A percentile compares a stretch with the other conserved stretches of the same genome.
Evolutionary conservation across 2,797 vertebrate species (phyloP).

Genomic region (Rhinoraja longicauda): DNA sequence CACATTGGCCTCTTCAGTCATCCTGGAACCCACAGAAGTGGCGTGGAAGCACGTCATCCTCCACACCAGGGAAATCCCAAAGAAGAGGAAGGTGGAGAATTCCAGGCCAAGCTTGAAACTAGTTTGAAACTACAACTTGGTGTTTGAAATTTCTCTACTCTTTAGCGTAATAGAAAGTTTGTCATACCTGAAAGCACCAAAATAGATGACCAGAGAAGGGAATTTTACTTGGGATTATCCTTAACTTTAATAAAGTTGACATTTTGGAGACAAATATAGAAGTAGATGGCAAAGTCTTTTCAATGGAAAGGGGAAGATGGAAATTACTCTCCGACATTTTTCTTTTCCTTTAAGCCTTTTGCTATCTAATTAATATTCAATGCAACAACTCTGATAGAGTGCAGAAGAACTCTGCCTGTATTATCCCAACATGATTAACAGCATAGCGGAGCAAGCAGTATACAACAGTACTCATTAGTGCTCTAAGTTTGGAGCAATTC

Average conservation of each 20-base stretch:
- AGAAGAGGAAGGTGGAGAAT: not conserved
- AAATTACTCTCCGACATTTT: not conserved
- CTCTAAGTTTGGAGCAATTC: not conserved
- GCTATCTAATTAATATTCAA: not conserved
- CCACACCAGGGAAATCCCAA: no score
- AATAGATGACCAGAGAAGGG: not conserved
- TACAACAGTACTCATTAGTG: not conserved
- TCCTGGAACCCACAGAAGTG: no score
- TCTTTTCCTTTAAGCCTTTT: not conserved
- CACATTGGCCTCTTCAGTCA: no score
- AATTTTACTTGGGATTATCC: not conserved
- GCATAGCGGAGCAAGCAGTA: not conserved
- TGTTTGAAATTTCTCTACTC: not conserved
- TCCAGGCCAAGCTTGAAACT: not conserved
- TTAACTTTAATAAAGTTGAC: not conserved
- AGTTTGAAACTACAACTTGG: not conserved
- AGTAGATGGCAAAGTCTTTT: not conserved
- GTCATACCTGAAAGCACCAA: not conserved
- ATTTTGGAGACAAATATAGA: not conserved
- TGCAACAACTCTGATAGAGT: not conserved
- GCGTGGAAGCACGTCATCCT: no score
- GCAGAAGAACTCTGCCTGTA: not conserved
- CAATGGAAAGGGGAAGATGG: not conserved
- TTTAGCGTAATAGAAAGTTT: not conserved
- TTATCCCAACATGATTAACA: not conserved